A percentile compares a stretch with the other conserved stretches of the same genome.
These are phyloP conservation scores for Myzus persicae DNA, from an alignment of 1,140 invertebrate genomes.

Conservation along the genomic window DNA sequence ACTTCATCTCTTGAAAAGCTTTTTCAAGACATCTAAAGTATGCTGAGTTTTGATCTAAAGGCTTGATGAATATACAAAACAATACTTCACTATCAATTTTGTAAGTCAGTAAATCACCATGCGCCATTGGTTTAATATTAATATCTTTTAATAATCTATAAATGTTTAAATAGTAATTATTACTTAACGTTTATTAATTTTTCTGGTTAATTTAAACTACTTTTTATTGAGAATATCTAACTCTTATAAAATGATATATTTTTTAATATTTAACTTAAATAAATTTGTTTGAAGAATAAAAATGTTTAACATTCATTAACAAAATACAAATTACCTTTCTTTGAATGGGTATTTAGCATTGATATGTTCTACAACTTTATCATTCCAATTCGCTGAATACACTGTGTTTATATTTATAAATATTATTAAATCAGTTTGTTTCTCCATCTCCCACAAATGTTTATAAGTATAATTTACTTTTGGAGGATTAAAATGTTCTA, in stretches of 20 bases:
- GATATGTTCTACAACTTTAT: constrained; percentile 1
- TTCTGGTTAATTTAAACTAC: background rate
- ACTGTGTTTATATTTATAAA: constrained; percentile 32
- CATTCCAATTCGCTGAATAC: constrained; percentile 22
- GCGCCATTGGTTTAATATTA: constrained; percentile 33
- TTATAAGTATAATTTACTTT: background rate
- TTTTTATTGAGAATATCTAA: no score
- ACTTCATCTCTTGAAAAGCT: constrained; percentile 12
- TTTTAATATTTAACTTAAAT: no score
- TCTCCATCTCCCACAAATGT: constrained; percentile 43
- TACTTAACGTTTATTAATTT: background rate
- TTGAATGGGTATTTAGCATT: constrained; percentile 35
- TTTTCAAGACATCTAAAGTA: background rate
- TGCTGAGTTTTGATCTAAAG: background rate
- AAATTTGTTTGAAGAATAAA: background rate
- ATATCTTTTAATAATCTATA: constrained; percentile 41
- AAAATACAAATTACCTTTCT: constrained; percentile 23
- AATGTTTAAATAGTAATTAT: background rate
- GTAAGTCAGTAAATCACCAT: background rate
- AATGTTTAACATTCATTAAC: background rate
- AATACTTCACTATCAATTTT: constrained; percentile 14
- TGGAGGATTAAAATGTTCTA: background rate
- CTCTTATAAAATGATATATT: no score
- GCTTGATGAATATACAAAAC: background rate
- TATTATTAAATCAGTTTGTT: constrained; percentile 38